Base-by-base conservation (phyloP, 2,888 invertebrate species). In the Epirrhoe tristata region DNA sequence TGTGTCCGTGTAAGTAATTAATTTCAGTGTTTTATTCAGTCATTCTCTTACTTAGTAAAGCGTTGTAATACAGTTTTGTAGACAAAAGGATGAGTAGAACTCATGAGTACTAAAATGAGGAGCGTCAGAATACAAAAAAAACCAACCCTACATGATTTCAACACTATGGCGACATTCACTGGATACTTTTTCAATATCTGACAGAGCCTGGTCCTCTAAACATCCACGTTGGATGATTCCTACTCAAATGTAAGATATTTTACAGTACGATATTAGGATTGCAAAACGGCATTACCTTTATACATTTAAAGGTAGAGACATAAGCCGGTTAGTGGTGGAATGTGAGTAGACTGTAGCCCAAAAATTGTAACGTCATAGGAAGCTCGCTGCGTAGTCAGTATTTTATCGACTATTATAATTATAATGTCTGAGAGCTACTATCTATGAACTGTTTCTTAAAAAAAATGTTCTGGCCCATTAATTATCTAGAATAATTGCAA, bases 51-150 rank as follows among this genome's bases (percentile, higher is more conserved):
- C 10, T 52, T 46, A 48, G 24, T 63, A 10, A 53, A 34, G n/a
- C 39, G 31, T n/a, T 32, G 14, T 50, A n/a, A 56, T 54, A 60
- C 24, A 14, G 32, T 60, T 32, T 39, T 39, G 31, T 52, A 36
- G n/a, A 39, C 31, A 39, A 24, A 32, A 48, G 32, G 34, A 63
- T 63, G 62, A 53, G 48, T 65, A 68, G 61, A 65, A 65, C 62
- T 66, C 55, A 66, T 58, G 79, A 80, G 77, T 74, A 77, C n/a
- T n/a, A n/a, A n/a, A 78, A 74, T 81, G 79, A 57, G 53, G 36
- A 58, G 39, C 43, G 58, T 66, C 61, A 46, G 39, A 55, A 54
- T 6, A 0, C 36, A 46, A 57, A 51, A 39, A 39, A 0, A 39
- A 8, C n/a, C n/a, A n/a, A n/a, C n/a, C n/a, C n/a, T n/a, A n/a